These are phyloP conservation scores for Chaenocephalus aceratus DNA, from an alignment of 2,113 vertebrate species.

Conservation along the genomic window DNA sequence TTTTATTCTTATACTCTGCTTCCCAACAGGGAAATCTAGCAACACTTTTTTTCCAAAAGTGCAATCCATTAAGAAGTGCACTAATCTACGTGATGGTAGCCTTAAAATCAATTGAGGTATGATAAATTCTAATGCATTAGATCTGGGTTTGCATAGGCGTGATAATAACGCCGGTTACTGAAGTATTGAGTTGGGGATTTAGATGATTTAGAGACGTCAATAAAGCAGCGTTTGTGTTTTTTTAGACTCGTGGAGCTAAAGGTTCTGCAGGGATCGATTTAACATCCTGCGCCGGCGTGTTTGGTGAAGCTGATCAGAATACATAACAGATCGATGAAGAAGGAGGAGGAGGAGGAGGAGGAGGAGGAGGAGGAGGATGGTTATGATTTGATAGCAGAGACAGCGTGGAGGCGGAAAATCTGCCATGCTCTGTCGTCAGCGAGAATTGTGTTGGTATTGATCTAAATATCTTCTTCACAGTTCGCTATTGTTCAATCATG, in stretches of 20 bases:
- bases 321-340: slow-evolving; percentile 6
- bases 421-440: neutral
- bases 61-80: neutral
- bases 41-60: neutral
- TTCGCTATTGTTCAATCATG: no score
- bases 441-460: neutral
- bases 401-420: neutral
- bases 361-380: neutral
- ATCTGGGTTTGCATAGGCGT: neutral
- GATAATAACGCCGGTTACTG: neutral
- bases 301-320: slow-evolving; percentile 9
- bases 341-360: neutral
- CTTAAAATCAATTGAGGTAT: neutral
- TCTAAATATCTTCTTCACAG: neutral
- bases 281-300: neutral
- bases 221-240: slow-evolving; percentile 21
- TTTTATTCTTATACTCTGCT: no score
- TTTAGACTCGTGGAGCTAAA: neutral
- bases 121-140: neutral
- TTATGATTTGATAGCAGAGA: slow-evolving; percentile 4
- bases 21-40: neutral
- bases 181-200: slow-evolving; percentile 2
- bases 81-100: neutral
- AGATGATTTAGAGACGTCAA: neutral
- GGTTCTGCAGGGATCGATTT: slow-evolving; percentile 23